Base-by-base conservation (phyloP, 2,113 vertebrate genomes). In the Cochlearius cochlearius region DNA sequence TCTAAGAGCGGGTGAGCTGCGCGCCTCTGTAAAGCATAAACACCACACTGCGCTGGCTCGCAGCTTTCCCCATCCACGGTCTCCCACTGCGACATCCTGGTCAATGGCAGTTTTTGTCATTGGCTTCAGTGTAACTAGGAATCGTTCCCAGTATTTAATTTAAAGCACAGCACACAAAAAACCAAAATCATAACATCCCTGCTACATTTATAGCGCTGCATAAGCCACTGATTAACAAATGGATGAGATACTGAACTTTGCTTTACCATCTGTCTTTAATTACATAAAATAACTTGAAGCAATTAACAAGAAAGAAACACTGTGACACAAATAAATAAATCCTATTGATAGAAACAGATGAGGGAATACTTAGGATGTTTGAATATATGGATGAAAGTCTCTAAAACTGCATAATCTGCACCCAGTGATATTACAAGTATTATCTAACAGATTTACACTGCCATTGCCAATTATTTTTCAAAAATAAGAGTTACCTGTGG, bases 201-300 rank as follows among this genome's bases (percentile, higher is more conserved):
- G 91, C 86, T 95, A 92, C 95, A 96, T 96, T 97, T 95, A 96
- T 96, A 93, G 94, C 81, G 76, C 94, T 94, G 84, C 92, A 92
- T 97, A 95, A 97, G 66, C 97, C 92, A 94, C 91, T 69, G 83
- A 94, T 96, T 95, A 96, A 94, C 92, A 97, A 97, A 96, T 94
- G 95, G 94, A 94, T 89, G 94, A 95, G 94, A 96, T 96, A 94
- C 55, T 97, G 97, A 97, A 97, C 95, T 97, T 97, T 92, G 94
- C 96, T 95, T 95, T 97, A 78, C 96, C 94, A 97, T 96, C 97
- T 97, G 96, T 95, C 86, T 96, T 97, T 95, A 97, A 96, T 97
- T 97, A 96, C 94, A 97, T 93, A 95, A 96, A 96, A 96, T 97
- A 96, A 95, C 95, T 97, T 96, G 95, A 94, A 97, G 95, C 94